Conservation (phyloP, 2,113 vertebrate genomes). For the Macrotis lagotis region DNA sequence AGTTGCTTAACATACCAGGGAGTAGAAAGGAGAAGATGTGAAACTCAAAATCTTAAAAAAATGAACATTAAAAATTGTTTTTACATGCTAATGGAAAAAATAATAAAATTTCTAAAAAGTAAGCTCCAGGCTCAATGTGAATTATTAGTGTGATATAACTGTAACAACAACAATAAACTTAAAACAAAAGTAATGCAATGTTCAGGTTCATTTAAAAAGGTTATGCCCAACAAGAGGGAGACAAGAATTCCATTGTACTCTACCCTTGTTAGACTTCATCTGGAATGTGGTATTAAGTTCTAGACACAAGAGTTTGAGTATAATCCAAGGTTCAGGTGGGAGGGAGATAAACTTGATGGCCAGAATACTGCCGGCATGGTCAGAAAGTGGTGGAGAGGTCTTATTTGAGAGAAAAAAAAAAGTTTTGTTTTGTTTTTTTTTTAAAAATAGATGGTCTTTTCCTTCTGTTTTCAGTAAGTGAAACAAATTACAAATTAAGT, state of each 20-base stretch:
- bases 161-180: background rate
- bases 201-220: background rate
- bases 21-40: no score
- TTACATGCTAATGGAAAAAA: no score
- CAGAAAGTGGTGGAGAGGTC: background rate
- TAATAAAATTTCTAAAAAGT: no score
- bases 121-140: background rate
- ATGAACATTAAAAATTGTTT: no score
- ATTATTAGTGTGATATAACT: no score
- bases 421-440: background rate
- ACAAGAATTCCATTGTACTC: background rate
- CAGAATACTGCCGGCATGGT: background rate
- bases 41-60: no score
- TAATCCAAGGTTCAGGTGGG: background rate
- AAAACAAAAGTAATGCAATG: background rate
- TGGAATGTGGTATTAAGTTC: background rate
- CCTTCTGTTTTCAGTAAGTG: constrained; percentile 22
- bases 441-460: background rate
- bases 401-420: background rate
- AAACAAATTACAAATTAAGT: constrained; percentile 45
- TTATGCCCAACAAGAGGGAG: background rate
- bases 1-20: no score
- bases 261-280: background rate
- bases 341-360: background rate
- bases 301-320: background rate